A percentile compares a stretch with the other conserved stretches of the same genome.
Evolutionary conservation across 2,888 invertebrate species (phyloP).

Genomic region (Eustalomyia histrio): DNA sequence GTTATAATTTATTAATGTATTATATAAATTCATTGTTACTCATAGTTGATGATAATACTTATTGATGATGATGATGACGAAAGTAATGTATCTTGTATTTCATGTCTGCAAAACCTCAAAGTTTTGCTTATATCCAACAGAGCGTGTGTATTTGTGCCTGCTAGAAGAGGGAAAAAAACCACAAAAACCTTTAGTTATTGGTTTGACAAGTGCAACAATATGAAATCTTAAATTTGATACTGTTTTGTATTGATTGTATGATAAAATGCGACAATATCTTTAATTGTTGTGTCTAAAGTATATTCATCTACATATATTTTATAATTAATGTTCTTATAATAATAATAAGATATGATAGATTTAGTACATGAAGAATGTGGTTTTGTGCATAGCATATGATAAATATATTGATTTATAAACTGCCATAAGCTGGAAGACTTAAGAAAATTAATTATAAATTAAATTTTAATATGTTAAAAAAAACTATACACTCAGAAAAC

Average conservation of each 20-base stretch:
- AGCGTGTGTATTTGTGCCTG: neutral
- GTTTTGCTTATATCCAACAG: neutral
- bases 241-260: neutral
- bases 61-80: neutral
- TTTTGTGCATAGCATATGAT: neutral
- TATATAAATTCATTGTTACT: neutral
- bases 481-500: too few species aligned
- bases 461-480: too few species aligned
- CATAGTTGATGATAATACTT: neutral
- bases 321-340: constrained; percentile 7
- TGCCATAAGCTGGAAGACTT: too few species aligned
- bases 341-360: neutral
- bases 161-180: neutral
- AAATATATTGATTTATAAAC: too few species aligned
- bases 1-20: neutral
- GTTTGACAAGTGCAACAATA: constrained; percentile 6
- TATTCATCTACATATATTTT: too few species aligned
- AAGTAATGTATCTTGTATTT: neutral
- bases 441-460: too few species aligned
- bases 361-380: neutral
- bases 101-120: neutral
- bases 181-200: neutral
- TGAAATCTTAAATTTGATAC: neutral
- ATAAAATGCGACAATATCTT: constrained; percentile 3
- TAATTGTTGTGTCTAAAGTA: neutral